Percentiles rank a stretch among this genome's conserved stretches.
Evolutionary conservation across 2,888 invertebrate species (phyloP).

Genomic region (Epirrhoe alternata): DNA sequence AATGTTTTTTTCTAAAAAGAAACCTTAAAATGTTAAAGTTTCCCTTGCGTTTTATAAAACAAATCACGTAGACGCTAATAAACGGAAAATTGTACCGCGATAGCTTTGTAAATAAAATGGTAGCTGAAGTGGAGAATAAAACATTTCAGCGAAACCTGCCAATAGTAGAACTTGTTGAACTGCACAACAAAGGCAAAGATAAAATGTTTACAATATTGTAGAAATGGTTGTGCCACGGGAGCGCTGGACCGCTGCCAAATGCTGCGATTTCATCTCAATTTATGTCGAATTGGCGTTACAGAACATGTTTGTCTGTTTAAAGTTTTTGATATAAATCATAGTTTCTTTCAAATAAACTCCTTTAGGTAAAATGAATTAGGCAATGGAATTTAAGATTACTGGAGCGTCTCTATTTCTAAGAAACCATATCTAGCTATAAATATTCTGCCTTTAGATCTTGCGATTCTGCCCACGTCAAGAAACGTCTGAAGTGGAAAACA

Average conservation of each 20-base stretch:
- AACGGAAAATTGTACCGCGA: background rate
- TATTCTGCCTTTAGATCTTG: too few relatives aligned
- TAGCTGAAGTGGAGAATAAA: background rate
- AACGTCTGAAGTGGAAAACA: too few relatives aligned
- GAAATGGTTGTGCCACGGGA: slow-evolving; percentile 16
- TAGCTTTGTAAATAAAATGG: slow-evolving; percentile 1
- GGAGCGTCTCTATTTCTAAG: too few relatives aligned
- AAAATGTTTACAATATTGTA: slow-evolving; percentile 21
- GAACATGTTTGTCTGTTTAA: slow-evolving; percentile 11
- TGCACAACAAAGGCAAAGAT: slow-evolving; percentile 3
- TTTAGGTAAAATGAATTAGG: too few relatives aligned
- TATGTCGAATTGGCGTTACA: slow-evolving; percentile 10
- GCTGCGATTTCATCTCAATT: slow-evolving; percentile 23
- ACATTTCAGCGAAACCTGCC: background rate
- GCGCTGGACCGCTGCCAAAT: slow-evolving; percentile 25
- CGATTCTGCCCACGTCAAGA: too few relatives aligned
- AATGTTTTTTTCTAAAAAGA: too few relatives aligned
- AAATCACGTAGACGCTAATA: background rate
- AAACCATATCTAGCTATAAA: too few relatives aligned
- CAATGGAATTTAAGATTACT: too few relatives aligned
- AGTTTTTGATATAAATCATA: slow-evolving; percentile 11
- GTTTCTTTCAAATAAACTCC: too few relatives aligned
- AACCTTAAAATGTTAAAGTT: too few relatives aligned
- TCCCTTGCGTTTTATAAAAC: background rate
- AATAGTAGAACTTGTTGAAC: slow-evolving; percentile 22